Base-by-base conservation (phyloP, 2,888 invertebrate species). In the Xiphydria camelus region DNA sequence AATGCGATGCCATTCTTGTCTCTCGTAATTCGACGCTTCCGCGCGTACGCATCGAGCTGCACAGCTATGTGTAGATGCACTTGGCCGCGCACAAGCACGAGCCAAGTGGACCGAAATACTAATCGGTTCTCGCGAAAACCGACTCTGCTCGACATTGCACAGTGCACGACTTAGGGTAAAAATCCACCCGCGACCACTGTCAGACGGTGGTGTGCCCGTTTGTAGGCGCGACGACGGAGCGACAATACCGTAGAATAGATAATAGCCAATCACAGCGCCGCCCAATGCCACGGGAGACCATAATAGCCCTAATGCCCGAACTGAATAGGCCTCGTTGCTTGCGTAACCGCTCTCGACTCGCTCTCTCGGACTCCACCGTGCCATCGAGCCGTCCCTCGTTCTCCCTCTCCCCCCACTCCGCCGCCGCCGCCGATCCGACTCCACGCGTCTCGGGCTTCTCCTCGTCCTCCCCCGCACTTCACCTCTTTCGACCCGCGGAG, bases 251-350 rank as follows among this genome's bases (percentile, higher is more conserved):
- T 35, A 46, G 53, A 59, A 62, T 64, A 62, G 63, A 67, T 66
- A 67, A 67, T 67, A 59, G 57, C 57, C 63, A 64, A 67, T 64
- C 65, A 63, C 57, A 55, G 52, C 48, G 45, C 36, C 41, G 52
- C 50, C 55, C 57, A 53, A 57, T 60, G 59, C 59, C 55, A 47
- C 43, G 38, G 50, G 32, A 39, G 47, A 12, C 49, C 49, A 62
- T 67, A 66, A 67, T 61, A 56, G 64, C 53, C 52, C 56, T 64
- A 63, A 67, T 67, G 60, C 57, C 55, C 55, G 38, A 32, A 37
- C 42, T 64, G 66, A 67, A 66, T 67, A 62, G 66, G 42, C 51
- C 57, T 67, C 60, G 59, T 67, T 62, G 63, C 65, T 61, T 55
- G 59, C 62, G 57, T 53, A 62, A 64, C 59, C 54, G 45, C 53